phyloP scores from a whole-genome alignment of 2,113 vertebrate species.

The Antennarius striatus region DNA sequence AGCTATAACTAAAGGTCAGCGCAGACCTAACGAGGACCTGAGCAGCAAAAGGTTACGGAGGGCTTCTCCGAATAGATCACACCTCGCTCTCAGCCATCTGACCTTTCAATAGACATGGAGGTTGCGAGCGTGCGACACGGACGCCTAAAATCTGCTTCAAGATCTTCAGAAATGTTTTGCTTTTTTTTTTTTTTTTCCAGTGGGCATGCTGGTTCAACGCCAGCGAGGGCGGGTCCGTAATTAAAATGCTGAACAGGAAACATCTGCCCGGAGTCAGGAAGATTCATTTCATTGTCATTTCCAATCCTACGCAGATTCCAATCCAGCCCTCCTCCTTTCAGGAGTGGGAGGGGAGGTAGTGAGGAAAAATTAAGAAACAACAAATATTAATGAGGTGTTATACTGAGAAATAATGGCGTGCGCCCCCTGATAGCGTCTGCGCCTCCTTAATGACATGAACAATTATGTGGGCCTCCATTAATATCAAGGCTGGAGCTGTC shows the following conservation, averaged over 20 bases:
- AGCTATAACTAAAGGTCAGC: constrained; percentile 35
- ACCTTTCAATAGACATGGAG: constrained; percentile 59
- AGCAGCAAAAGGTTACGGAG: constrained; percentile 58
- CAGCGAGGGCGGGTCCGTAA: constrained; percentile 46
- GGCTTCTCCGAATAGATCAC: constrained; percentile 62
- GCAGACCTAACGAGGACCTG: constrained; percentile 39
- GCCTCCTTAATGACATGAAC: constrained; percentile 84
- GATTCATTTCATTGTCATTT: constrained; percentile 83
- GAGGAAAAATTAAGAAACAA: constrained; percentile 67
- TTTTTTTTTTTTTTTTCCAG: constrained; percentile 27
- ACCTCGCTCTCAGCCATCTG: constrained; percentile 62
- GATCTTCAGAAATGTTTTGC: constrained; percentile 38
- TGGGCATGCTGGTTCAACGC: constrained; percentile 1
- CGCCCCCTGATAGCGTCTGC: constrained; percentile 83
- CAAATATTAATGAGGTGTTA: constrained; percentile 85
- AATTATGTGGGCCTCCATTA: constrained; percentile 82
- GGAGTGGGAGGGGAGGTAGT: constrained; percentile 49
- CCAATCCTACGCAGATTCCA: constrained; percentile 59
- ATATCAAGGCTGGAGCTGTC: constrained; percentile 68
- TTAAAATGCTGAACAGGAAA: constrained; percentile 70
- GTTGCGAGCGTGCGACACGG: constrained; percentile 29
- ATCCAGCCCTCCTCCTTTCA: constrained; percentile 51
- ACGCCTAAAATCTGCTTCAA: constrained; percentile 23
- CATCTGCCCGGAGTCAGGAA: constrained; percentile 73
- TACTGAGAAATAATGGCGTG: constrained; percentile 78